Evolutionary conservation across 2,797 vertebrate genomes (phyloP).

Genomic region (Onychomys torridus): DNA sequence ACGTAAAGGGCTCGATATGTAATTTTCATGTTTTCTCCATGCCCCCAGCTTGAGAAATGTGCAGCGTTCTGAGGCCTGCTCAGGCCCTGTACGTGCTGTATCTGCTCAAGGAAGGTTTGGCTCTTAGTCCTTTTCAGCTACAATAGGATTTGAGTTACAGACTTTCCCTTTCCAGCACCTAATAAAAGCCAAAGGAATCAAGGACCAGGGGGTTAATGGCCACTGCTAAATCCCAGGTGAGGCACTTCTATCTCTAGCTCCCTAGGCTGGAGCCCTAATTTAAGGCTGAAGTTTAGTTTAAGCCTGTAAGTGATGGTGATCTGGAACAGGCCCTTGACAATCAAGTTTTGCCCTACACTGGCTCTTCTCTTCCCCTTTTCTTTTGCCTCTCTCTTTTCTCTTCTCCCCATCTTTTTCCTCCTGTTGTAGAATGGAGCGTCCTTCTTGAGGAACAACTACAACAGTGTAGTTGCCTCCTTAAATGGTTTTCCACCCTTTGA

Average conservation of each 20-base stretch:
- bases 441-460: constrained; percentile 45
- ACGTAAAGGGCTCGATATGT: constrained; percentile 56
- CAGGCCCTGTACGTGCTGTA: constrained; percentile 62
- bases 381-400: background rate
- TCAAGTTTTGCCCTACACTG: constrained; percentile 63
- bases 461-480: constrained; percentile 52
- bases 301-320: constrained; percentile 71
- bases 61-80: constrained; percentile 67
- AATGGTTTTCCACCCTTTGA: constrained; percentile 58
- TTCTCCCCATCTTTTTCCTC: background rate
- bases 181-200: constrained; percentile 79
- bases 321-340: constrained; percentile 64
- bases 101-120: constrained; percentile 73
- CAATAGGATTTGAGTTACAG: constrained; percentile 72
- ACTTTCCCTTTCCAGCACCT: constrained; percentile 62
- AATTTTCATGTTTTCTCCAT: constrained; percentile 67
- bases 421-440: constrained; percentile 42
- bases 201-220: constrained; percentile 72
- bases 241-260: constrained; percentile 50
- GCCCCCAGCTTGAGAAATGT: constrained; percentile 69
- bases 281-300: constrained; percentile 59
- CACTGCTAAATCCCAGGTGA: constrained; percentile 67
- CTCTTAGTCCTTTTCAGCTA: constrained; percentile 74
- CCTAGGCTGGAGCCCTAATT: constrained; percentile 62
- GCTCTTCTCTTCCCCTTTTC: background rate